These are phyloP conservation scores for Serrognathus titanus DNA, from an alignment of 2,888 invertebrate species.

Conservation along the genomic window DNA sequence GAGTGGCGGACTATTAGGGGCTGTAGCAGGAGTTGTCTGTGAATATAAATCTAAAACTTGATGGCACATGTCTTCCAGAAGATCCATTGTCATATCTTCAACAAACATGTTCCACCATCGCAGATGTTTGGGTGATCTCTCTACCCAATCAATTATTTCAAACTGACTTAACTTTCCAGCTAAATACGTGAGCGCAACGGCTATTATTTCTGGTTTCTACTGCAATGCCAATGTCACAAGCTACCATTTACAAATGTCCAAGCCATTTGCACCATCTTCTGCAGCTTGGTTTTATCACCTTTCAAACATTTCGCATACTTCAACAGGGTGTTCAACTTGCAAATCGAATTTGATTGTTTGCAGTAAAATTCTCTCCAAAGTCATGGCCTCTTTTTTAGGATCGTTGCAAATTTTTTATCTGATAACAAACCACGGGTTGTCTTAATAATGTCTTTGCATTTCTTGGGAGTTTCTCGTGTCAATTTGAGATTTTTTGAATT, in stretches of 20 bases:
- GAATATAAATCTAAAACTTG: constrained; percentile 92
- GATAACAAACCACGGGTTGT: constrained; percentile 78
- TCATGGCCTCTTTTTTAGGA: constrained; percentile 90
- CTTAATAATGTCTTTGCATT: constrained; percentile 95
- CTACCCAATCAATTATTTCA: constrained; percentile 91
- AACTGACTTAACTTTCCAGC: constrained; percentile 95
- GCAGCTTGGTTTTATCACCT: constrained; percentile 88
- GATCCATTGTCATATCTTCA: constrained; percentile 88
- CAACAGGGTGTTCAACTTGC: constrained; percentile 92
- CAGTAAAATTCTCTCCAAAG: constrained; percentile 88
- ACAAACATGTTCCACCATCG: constrained; percentile 99
- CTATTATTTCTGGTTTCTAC: constrained; percentile 99
- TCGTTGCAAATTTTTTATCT: constrained; percentile 80
- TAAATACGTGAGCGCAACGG: constrained; percentile 94
- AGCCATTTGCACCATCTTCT: constrained; percentile 98
- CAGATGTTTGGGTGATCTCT: constrained; percentile 68
- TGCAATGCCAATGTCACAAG: constrained; percentile 90
- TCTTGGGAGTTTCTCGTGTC: constrained; percentile 99
- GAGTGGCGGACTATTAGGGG: constrained; percentile 67
- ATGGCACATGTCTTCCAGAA: constrained; percentile 96
- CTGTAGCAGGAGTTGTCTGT: constrained; percentile 60
- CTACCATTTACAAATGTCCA: constrained; percentile 99
- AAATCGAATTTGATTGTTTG: constrained; percentile 99
- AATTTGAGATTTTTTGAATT: no score
- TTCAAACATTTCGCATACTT: constrained; percentile 93